phyloP scores from a whole-genome alignment of 2,888 invertebrate genomes.

The Shargacucullia verbasci region DNA sequence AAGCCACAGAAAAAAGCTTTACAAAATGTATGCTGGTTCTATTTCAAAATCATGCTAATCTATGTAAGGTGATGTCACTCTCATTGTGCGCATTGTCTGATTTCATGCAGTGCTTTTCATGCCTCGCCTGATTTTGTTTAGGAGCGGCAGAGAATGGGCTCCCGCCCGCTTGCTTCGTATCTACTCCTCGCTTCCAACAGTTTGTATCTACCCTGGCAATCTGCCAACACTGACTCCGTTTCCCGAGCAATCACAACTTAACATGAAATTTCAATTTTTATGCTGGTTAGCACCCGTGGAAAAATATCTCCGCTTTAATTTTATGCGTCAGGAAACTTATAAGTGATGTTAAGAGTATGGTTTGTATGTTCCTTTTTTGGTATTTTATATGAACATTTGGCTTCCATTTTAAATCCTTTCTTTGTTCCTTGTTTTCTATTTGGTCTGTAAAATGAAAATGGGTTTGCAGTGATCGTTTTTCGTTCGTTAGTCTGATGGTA shows the following conservation, averaged over 20 bases:
- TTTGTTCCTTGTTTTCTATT: too few relatives aligned
- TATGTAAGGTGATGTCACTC: slow-evolving; percentile 19
- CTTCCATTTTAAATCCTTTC: not conserved
- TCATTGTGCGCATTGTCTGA: slow-evolving; percentile 25
- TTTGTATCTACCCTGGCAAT: slow-evolving; percentile 57
- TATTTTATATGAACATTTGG: slow-evolving; percentile 8
- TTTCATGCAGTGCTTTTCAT: too few relatives aligned
- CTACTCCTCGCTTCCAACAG: slow-evolving; percentile 46
- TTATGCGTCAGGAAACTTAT: slow-evolving; percentile 32
- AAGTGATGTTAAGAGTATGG: slow-evolving; percentile 29
- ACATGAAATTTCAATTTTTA: slow-evolving; percentile 63
- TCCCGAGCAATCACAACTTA: slow-evolving; percentile 56
- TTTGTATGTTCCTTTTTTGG: slow-evolving; percentile 5
- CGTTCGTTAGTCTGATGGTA: too few relatives aligned
- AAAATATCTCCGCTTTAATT: slow-evolving; percentile 28
- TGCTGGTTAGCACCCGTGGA: slow-evolving; percentile 36
- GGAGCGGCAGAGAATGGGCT: slow-evolving; percentile 32
- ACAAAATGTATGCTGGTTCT: not conserved
- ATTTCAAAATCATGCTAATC: slow-evolving; percentile 17
- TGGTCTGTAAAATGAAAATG: slow-evolving; percentile 16
- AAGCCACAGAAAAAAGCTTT: too few relatives aligned
- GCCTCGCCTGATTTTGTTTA: slow-evolving; percentile 37
- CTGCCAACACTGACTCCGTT: slow-evolving; percentile 55
- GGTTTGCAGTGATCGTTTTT: not conserved
- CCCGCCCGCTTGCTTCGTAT: slow-evolving; percentile 30